Base-by-base conservation (phyloP, 2,888 invertebrate species). In the Spilarctia lutea region DNA sequence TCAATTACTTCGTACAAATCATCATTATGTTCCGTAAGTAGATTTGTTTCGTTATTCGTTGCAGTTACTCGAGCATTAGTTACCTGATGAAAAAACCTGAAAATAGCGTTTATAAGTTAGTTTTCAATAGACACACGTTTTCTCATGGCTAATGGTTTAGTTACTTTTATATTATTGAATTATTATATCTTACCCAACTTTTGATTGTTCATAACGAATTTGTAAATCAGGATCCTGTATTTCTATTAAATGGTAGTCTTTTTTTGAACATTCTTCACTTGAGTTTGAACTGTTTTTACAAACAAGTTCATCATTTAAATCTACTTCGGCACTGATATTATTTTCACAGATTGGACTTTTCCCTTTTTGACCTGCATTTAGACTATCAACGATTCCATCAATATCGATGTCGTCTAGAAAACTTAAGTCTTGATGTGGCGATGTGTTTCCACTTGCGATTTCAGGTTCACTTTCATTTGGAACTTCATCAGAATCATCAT, bases 331-430 rank as follows among this genome's bases (percentile, higher is more conserved):
- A 2, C 2, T 42, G 13, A n/a, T 30, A 56, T 52, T 39, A 30
- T 35, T 65, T 69, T 75, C 65, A 63, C 30, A 33, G 39, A 33
- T 68, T 18, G 72, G 56, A 60, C 35, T 70, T 75, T 30, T 30
- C 0, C 30, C 30, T 8, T 30, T 63, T 63, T 71, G 30, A 68
- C 52, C 20, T 39, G 66, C 66, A 72, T 87, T 88, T 76, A 94
- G 85, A 78, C 88, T 90, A 68, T 92, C 86, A 3, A 91, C 91
- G 35, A 94, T 92, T 86, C 92, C 93, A 80, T 94, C 94, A 42
- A 93, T 84, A 82, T 94, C 87, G 10, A 94, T 86, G 78, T 94
- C 94, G 75, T 94, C 94, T 20, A 94, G 87, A 79, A 94, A 94
- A 81, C 91, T 91, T 45, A 93, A 79, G 75, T 94, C 93, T 68